Base-by-base conservation (phyloP, 2,888 invertebrate species). In the Drosophila paracracens region DNA sequence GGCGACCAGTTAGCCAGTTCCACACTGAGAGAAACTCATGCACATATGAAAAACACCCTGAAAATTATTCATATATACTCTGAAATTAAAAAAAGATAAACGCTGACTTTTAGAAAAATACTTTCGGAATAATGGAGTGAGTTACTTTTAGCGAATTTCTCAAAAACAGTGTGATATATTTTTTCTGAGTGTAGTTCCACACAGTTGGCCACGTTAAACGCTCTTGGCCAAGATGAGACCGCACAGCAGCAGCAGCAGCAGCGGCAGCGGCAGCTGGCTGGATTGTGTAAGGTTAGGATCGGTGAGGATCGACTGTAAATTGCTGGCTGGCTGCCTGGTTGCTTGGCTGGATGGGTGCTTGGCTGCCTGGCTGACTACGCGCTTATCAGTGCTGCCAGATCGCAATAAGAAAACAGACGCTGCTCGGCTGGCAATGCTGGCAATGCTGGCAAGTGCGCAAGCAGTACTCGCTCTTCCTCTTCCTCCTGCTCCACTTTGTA, bases 311-410 rank as follows among this genome's bases (percentile, higher is more conserved):
- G 57, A 57, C 81, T 81, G 81, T 81, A 67, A 76, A 74, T 81
- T 67, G 80, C 69, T 70, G 60, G 29, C 46, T 27, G 25, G 16
- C 48, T 48, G 48, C 8, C 11, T 40, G 18, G 33, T 35, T 48
- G 48, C 8, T 7, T 40, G 18, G 33, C 33, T 11, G 31, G 2
- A 0, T 33, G 33, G 33, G 4, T 33, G 33, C 33, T 11, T 33
- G 33, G 33, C 33, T 33, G 21, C 4, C 11, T 40, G n/a, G 35
- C 29, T 18, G n/a, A 16, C 25, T 25, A 25, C 25, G 46, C 16
- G 6, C 76, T 86, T 89, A 86, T 86, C 85, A 84, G 71, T 67
- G 82, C 85, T 74, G 87, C 79, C 75, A 76, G 82, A 77, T 81
- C 76, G 72, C 65, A 36, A 46, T 50, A 50, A 59, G 53, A 35